A percentile compares a stretch with the other conserved stretches of the same genome.
These are phyloP conservation scores for Sus cebifrons DNA, from an alignment of 2,797 vertebrate genomes.

Conservation along the genomic window DNA sequence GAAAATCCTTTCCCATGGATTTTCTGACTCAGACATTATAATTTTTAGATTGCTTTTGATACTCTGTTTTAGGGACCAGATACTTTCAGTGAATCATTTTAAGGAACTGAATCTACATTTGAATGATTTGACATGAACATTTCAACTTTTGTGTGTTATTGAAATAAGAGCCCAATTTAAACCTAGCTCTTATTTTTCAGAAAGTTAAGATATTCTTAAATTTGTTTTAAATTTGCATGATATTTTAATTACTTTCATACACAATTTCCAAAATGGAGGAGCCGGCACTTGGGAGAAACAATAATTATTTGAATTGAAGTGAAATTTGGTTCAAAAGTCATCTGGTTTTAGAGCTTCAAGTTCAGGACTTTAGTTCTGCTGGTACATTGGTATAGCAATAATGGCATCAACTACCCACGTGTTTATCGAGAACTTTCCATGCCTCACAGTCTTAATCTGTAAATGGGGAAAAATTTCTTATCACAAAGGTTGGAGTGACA, in stretches of 20 bases:
- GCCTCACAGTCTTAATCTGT: background rate
- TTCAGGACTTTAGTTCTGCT: background rate
- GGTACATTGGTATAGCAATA: background rate
- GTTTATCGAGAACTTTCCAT: constrained; percentile 20
- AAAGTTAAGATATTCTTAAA: constrained; percentile 21
- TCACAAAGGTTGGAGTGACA: background rate
- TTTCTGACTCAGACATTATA: background rate
- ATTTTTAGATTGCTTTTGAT: constrained; percentile 60
- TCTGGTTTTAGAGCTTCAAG: background rate
- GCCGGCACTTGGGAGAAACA: background rate
- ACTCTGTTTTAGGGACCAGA: background rate
- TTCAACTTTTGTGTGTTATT: background rate
- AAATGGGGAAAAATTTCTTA: background rate
- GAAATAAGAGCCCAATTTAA: constrained; percentile 27
- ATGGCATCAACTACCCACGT: background rate
- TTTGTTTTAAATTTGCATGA: constrained; percentile 1
- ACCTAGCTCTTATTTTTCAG: background rate
- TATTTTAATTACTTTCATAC: background rate
- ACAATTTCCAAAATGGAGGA: constrained; percentile 15
- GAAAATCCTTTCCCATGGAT: background rate
- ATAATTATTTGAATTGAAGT: constrained; percentile 25
- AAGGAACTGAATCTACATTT: background rate
- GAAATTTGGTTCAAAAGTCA: constrained; percentile 47
- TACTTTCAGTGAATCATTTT: constrained; percentile 14
- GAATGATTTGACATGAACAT: background rate